phyloP scores from a whole-genome alignment of 2,888 invertebrate genomes.

The Cephus sareptanus region DNA sequence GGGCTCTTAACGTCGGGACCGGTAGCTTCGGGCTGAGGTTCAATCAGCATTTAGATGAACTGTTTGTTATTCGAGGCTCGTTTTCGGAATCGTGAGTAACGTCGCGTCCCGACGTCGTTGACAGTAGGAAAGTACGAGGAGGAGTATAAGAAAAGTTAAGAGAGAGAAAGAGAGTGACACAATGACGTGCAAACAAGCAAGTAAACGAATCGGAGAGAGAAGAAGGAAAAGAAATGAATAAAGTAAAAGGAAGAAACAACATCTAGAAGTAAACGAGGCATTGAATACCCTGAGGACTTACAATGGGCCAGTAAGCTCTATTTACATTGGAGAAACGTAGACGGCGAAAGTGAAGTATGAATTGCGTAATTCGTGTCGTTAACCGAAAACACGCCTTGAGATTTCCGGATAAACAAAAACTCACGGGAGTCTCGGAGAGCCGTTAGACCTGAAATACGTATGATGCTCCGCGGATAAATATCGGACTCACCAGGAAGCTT shows the following conservation, averaged over 20 bases:
- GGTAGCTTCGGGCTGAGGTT: neutral
- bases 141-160: neutral
- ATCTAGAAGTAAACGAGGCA: neutral
- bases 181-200: constrained; percentile 9
- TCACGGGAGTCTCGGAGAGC: neutral
- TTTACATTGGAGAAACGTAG: neutral
- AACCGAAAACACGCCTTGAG: neutral
- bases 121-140: neutral
- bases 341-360: neutral
- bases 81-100: neutral
- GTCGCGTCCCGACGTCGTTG: neutral
- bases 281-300: neutral
- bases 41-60: constrained; percentile 8
- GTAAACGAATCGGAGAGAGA: constrained; percentile 13
- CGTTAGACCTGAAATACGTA: neutral
- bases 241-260: neutral
- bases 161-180: no score
- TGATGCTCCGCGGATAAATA: neutral
- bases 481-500: neutral
- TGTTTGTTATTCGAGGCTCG: constrained; percentile 1
- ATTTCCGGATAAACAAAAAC: neutral
- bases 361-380: neutral
- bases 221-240: constrained; percentile 12
- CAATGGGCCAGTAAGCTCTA: neutral
- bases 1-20: neutral